These are phyloP conservation scores for Acanthornis magna DNA, from an alignment of 2,797 vertebrate genomes.

Conservation along the genomic window DNA sequence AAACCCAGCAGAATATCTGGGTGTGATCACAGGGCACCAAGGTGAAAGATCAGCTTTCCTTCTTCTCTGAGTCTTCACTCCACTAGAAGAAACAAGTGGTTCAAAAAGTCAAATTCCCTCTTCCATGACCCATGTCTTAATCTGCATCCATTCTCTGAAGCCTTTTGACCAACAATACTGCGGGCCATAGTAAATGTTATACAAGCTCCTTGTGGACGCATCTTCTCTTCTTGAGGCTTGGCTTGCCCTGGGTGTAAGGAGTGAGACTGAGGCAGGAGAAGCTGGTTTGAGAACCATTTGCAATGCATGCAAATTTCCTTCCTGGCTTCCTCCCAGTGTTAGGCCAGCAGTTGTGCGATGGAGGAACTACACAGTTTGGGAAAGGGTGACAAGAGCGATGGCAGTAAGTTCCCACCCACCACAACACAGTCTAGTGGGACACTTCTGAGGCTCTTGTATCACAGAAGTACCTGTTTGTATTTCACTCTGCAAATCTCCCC, in stretches of 20 bases:
- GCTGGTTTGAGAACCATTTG: not conserved
- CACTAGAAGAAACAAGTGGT: not conserved
- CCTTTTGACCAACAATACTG: not conserved
- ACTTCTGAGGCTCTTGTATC: not conserved
- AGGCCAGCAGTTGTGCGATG: not conserved
- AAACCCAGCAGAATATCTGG: not conserved
- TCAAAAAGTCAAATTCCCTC: not conserved
- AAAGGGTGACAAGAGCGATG: not conserved
- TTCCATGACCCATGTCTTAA: not conserved
- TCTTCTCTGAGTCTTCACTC: not conserved
- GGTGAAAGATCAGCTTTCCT: not conserved
- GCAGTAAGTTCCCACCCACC: not conserved
- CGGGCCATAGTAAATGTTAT: accelerated
- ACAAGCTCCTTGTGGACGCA: not conserved
- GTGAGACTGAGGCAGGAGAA: not conserved
- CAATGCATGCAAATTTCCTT: not conserved
- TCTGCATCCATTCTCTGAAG: not conserved
- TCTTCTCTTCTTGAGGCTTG: not conserved
- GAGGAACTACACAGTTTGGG: not conserved
- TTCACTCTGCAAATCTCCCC: not conserved
- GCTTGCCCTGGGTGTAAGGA: not conserved
- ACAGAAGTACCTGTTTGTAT: not conserved
- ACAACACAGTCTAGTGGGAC: not conserved
- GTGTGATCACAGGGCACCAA: not conserved
- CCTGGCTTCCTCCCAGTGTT: not conserved